These are phyloP conservation scores for Hormiphora californensis DNA, from an alignment of 37 sponge, comb jelly and placozoan species.

Conservation along the genomic window DNA sequence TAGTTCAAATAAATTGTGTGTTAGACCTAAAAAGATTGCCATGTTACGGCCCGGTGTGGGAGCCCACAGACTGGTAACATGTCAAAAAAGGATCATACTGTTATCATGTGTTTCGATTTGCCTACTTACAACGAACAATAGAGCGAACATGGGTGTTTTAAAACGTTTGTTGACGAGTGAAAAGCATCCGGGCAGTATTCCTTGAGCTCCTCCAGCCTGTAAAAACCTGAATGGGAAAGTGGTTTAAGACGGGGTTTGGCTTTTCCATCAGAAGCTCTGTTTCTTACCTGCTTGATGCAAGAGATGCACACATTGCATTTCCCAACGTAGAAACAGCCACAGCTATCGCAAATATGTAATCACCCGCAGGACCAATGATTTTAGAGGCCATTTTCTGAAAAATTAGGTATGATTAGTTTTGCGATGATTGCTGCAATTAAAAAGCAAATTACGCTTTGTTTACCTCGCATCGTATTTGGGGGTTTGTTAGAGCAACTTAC, in stretches of 20 bases:
- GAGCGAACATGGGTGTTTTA: constrained; percentile 3
- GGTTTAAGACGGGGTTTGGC: not conserved
- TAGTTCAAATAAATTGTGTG: no score
- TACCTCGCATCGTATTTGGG: no score
- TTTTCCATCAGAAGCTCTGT: not conserved
- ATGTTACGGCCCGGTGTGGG: no score
- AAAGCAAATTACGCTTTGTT: no score
- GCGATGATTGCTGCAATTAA: no score
- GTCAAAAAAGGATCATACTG: no score
- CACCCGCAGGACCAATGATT: not conserved
- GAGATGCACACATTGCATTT: constrained; percentile 12
- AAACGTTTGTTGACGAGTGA: not conserved
- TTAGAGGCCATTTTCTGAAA: not conserved
- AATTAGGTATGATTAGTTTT: no score
- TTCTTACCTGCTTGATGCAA: not conserved
- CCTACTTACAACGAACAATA: not conserved
- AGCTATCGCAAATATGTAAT: not conserved
- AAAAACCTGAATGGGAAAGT: not conserved
- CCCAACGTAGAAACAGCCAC: not conserved
- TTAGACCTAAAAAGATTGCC: no score
- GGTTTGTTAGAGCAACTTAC: not conserved
- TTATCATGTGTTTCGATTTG: not conserved
- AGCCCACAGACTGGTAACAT: no score
- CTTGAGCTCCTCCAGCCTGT: not conserved
- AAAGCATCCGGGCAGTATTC: constrained; percentile 2